phyloP scores from a whole-genome alignment of 2,797 vertebrate species.

The Micropoecilia bifurca region DNA sequence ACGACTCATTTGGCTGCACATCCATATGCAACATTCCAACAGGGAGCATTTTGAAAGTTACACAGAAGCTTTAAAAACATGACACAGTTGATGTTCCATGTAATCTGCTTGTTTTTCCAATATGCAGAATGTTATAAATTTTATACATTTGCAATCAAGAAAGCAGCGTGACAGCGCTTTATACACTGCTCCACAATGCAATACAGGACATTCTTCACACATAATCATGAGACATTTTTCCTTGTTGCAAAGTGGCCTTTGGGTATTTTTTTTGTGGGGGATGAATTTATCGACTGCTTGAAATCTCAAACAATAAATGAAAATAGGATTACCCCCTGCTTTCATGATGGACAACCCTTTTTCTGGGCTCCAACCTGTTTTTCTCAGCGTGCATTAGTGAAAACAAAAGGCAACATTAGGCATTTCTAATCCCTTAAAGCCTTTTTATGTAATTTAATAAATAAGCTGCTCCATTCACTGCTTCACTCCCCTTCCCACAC shows the following conservation, averaged over 20 bases:
- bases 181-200: background rate
- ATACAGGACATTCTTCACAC: background rate
- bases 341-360: slow-evolving; percentile 50
- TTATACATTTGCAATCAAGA: background rate
- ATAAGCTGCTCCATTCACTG: slow-evolving; percentile 60
- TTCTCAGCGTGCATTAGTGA: slow-evolving; percentile 29
- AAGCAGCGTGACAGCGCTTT: background rate
- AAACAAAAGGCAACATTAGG: slow-evolving; percentile 71
- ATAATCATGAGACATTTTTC: background rate
- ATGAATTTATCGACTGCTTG: slow-evolving; percentile 26
- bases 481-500: slow-evolving; percentile 15
- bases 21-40: background rate
- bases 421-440: slow-evolving; percentile 73
- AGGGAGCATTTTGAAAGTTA: background rate
- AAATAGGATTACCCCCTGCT: slow-evolving; percentile 53
- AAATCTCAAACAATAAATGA: slow-evolving; percentile 59
- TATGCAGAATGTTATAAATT: background rate
- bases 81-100: background rate
- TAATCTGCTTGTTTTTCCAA: background rate
- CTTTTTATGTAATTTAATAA: slow-evolving; percentile 75
- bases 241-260: background rate
- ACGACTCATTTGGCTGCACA: background rate
- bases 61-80: background rate
- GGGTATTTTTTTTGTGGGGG: background rate
- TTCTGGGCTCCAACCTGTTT: slow-evolving; percentile 44